These are phyloP conservation scores for Apostichopus californicus DNA, from an alignment of 35 echinoderm and acorn worm species.

Conservation along the genomic window DNA sequence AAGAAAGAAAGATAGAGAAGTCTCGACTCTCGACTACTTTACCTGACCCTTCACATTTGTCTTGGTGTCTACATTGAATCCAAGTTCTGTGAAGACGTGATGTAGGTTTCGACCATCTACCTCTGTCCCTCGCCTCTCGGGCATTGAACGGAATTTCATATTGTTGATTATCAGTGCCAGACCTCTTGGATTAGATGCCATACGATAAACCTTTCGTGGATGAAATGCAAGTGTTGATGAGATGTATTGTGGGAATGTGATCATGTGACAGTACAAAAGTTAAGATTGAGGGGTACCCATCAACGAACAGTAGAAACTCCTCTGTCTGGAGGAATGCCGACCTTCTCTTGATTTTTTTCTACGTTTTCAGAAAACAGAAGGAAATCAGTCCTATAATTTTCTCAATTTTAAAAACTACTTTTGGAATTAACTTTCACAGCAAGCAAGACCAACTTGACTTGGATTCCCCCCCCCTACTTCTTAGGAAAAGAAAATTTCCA, in stretches of 20 bases:
- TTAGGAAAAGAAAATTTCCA: too few species aligned
- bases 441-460: too few species aligned
- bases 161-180: slow-evolving; percentile 62
- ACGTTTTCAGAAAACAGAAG: too few species aligned
- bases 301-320: too few species aligned
- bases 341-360: too few species aligned
- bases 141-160: slow-evolving; percentile 48
- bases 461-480: too few species aligned
- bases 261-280: neutral
- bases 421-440: too few species aligned
- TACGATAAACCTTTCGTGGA: slow-evolving; percentile 51
- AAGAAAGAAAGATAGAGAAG: neutral
- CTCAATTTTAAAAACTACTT: too few species aligned
- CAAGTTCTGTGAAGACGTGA: slow-evolving; percentile 45
- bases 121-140: slow-evolving; percentile 50
- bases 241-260: neutral
- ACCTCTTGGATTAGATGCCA: slow-evolving; percentile 52
- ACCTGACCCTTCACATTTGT: slow-evolving; percentile 43
- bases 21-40: neutral
- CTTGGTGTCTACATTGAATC: slow-evolving; percentile 52
- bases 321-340: too few species aligned
- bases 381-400: too few species aligned
- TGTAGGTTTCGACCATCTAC: slow-evolving; percentile 45
- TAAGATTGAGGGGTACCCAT: too few species aligned
- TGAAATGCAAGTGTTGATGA: slow-evolving; percentile 33